These are phyloP conservation scores for Papilio demoleus DNA, from an alignment of 2,888 invertebrate species.

Conservation along the genomic window DNA sequence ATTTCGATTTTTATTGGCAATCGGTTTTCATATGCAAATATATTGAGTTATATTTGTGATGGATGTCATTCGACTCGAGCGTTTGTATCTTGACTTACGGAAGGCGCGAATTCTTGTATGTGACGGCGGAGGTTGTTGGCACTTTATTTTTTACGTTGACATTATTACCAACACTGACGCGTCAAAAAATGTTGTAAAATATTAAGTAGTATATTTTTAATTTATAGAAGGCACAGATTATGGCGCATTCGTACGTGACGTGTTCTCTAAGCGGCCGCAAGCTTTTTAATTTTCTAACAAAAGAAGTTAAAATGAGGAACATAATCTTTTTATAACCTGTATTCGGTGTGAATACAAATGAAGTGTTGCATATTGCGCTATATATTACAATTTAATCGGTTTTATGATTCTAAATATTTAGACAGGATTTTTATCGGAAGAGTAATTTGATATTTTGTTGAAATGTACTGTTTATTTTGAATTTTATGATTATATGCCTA, in stretches of 20 bases:
- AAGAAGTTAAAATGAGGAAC: constrained; percentile 76
- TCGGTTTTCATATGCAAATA: constrained; percentile 78
- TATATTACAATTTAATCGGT: constrained; percentile 79
- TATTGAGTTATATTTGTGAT: constrained; percentile 62
- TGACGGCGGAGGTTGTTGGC: constrained; percentile 50
- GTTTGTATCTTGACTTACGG: constrained; percentile 43
- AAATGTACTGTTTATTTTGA: constrained; percentile 67
- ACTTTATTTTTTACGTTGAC: constrained; percentile 51
- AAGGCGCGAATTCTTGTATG: constrained; percentile 39
- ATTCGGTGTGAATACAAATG: constrained; percentile 77
- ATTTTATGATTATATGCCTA: constrained; percentile 75
- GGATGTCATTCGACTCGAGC: constrained; percentile 50
- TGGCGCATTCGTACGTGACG: constrained; percentile 76
- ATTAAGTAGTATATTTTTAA: constrained; percentile 61
- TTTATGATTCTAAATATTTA: constrained; percentile 82
- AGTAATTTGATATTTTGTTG: constrained; percentile 79
- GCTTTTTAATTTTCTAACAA: constrained; percentile 74
- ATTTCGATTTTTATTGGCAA: constrained; percentile 71
- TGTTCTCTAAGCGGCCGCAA: constrained; percentile 66
- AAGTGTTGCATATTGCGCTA: constrained; percentile 72
- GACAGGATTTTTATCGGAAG: constrained; percentile 77
- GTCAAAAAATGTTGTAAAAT: constrained; percentile 58
- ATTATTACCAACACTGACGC: constrained; percentile 43
- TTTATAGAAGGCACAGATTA: constrained; percentile 75
- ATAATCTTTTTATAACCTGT: constrained; percentile 75